Base-by-base conservation (phyloP, 2,888 invertebrate species). In the Campoplex nolae region DNA sequence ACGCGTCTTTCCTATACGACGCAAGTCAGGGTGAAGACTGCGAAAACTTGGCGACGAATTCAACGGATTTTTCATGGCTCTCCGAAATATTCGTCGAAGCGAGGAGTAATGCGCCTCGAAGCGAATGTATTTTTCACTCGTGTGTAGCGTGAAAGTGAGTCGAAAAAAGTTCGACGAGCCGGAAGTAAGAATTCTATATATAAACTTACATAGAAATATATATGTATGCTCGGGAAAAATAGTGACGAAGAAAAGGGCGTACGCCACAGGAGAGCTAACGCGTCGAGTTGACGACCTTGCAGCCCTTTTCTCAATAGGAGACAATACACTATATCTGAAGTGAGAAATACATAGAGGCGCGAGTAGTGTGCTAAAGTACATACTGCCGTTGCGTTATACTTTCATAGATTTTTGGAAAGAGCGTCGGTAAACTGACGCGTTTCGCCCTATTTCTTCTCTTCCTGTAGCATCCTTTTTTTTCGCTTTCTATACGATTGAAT, bases 151-250 rank as follows among this genome's bases (percentile, higher is more conserved):
- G 87, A 87, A 84, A 87, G 84, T 82, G 87, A 87, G 82, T 84
- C 84, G 78, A 87, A 87, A 87, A 84, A 87, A 84, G 84, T 84
- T 87, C 82, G 78, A 82, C 75, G 84, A 84, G 84, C 82, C 87
- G 79, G 82, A 84, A 87, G 82, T 87, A 84, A 87, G 71, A 54
- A 56, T 78, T 84, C 79, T 62, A 74, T 62, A 84, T 83, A 42
- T 85, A 65, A n/a, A 76, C 13, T 8, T n/a, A 65, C 45, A 38
- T 73, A 54, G 54, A 51, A 11, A 76, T 76, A 28, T 76, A 28
- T n/a, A 35, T 54, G 9, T 11, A 45, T 4, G 32, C 3, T 45
- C 18, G 6, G 8, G 16, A n/a, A 28, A 23, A 68, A 62, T n/a
- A 54, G 35, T 35, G 42, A 35, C 1, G 23, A 70, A 56, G 8